Percentiles rank a stretch among this genome's conserved stretches.
These are phyloP conservation scores for Papilio polytes DNA, from an alignment of 1,140 invertebrate species.

Conservation along the genomic window DNA sequence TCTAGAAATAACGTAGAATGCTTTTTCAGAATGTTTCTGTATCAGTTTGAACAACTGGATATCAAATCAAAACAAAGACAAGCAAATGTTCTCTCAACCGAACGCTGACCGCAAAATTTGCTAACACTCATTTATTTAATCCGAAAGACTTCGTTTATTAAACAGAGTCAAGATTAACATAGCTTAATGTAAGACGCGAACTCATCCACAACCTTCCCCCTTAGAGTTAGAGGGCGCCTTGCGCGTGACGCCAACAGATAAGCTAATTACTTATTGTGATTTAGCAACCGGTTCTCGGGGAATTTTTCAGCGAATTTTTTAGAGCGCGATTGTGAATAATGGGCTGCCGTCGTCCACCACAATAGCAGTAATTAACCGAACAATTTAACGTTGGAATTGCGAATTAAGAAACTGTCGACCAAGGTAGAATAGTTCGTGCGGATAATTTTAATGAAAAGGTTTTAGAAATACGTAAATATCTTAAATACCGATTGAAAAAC, in stretches of 20 bases:
- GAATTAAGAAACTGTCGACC: slow-evolving; percentile 71
- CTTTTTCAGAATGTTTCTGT: not conserved
- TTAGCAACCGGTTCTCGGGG: slow-evolving; percentile 58
- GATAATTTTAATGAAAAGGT: slow-evolving; percentile 65
- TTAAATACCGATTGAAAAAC: not conserved
- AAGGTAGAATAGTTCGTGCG: slow-evolving; percentile 60
- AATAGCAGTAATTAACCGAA: slow-evolving; percentile 74
- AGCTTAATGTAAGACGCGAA: slow-evolving; percentile 62
- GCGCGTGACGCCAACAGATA: slow-evolving; percentile 68
- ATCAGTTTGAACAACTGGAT: not conserved
- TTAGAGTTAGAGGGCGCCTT: slow-evolving; percentile 45
- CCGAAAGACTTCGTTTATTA: slow-evolving; percentile 63
- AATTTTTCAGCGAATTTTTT: slow-evolving; percentile 67
- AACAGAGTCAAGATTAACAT: slow-evolving; percentile 63
- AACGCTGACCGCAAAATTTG: slow-evolving; percentile 45
- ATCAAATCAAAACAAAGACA: not conserved
- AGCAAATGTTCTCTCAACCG: not conserved
- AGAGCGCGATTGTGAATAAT: slow-evolving; percentile 64
- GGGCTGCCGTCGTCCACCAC: slow-evolving; percentile 65
- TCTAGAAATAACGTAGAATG: too few species aligned
- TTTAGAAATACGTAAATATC: slow-evolving; percentile 41
- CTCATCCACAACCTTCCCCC: slow-evolving; percentile 45
- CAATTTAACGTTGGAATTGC: slow-evolving; percentile 80
- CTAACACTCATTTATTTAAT: slow-evolving; percentile 59
- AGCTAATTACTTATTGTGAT: slow-evolving; percentile 76